Evolutionary conservation across 2,797 vertebrate genomes (phyloP), one percentile per base, ranked within the genome.

Genomic region (Zenarchopterus dispar): DNA sequence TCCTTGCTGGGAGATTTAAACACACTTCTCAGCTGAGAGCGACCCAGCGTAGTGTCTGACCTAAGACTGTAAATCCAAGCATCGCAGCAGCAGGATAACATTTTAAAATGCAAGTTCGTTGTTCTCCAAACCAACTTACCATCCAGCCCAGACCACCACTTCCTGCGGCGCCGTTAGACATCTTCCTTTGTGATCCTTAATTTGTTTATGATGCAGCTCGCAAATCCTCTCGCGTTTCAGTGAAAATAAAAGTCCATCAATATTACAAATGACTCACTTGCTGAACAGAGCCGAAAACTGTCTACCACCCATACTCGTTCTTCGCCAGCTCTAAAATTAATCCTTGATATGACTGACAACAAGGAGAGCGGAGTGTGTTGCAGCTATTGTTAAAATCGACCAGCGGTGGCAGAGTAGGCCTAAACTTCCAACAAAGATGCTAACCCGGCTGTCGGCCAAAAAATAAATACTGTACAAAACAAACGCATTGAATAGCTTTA

Each of bases 91-190:
- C 2, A 13, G 4, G 5, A 19, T 6, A 11, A 36, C 19, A 5
- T 33, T 24, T 53, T 36, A 26, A 10, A 23, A 11, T 13, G 0
- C 0, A 31, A 41, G 36, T 62, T 31, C 2, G 16, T 63, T 39
- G 21, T 18, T 0, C 19, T 5, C 1, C 1, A 60, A 73, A 71
- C 9, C 52, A 87, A 95, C 95, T 96, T 82, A 96, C 96, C 95
- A 96, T 88, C 95, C 95, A 97, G 60, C 95, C 93, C 87, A 96
- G 86, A 49, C 86, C 95, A 11, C 95, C 95, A 88, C 95, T 95
- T 73, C 95, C 94, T 65, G 94, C 94, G 62, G 94, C 95, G 65
- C 90, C 92, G 90, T 93, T 94, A 78, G 94, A 94, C 93, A 95
- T 95, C 77, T 92, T 88, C 74, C 86, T 91, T 92, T 91, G 90